Conservation (phyloP, 1,140 invertebrate species). For the Gonioctena quinquepunctata region DNA sequence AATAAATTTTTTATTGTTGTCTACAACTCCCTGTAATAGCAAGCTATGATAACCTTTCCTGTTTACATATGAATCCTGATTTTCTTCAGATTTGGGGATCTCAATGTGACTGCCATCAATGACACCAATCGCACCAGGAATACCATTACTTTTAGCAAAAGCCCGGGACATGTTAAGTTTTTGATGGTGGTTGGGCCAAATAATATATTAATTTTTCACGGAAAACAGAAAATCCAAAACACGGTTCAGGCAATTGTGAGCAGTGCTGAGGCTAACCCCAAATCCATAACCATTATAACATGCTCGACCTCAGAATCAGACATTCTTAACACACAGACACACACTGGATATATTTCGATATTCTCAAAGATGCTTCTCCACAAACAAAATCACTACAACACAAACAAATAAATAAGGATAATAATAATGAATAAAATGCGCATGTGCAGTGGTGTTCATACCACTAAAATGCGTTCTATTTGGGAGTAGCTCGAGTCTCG, state of each 20-base stretch:
- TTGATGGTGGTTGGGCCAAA: neutral
- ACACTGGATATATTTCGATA: too few relatives aligned
- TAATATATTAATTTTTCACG: neutral
- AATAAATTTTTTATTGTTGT: neutral
- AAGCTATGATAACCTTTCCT: neutral
- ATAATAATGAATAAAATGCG: too few relatives aligned
- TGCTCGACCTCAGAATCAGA: too few relatives aligned
- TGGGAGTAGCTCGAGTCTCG: too few relatives aligned
- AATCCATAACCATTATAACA: too few relatives aligned
- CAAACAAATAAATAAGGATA: too few relatives aligned
- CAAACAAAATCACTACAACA: too few relatives aligned
- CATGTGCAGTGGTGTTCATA: too few relatives aligned
- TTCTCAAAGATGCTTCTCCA: too few relatives aligned
- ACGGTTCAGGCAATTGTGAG: neutral
- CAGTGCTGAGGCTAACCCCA: neutral
- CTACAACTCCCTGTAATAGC: neutral
- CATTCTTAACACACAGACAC: too few relatives aligned
- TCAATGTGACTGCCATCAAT: neutral
- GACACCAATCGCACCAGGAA: neutral
- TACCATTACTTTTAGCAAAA: neutral
- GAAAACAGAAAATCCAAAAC: neutral
- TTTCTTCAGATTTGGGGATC: neutral
- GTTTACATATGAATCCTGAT: conserved; percentile 1
- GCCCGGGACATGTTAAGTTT: neutral
- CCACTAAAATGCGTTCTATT: too few relatives aligned